These are phyloP conservation scores for Sakesphorus luctuosus DNA, from an alignment of 2,113 vertebrate genomes.

Conservation along the genomic window DNA sequence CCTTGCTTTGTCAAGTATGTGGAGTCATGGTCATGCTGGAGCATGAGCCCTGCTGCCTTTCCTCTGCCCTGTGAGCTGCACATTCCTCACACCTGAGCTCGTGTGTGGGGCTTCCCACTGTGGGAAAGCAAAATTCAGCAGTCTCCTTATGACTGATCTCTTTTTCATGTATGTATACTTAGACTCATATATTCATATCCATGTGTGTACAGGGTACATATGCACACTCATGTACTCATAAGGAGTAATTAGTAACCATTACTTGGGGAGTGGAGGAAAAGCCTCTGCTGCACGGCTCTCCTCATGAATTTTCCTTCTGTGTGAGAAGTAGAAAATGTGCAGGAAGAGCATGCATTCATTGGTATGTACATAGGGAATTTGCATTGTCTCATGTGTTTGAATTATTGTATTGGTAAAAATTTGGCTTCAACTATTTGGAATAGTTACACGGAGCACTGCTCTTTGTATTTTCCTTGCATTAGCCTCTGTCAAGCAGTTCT, in stretches of 20 bases:
- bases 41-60: not conserved
- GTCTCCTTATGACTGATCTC: not conserved
- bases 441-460: not conserved
- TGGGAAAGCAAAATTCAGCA: not conserved
- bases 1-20: rapidly evolving
- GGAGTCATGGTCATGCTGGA: not conserved
- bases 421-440: slow-evolving; percentile 12
- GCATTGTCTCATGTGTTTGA: not conserved
- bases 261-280: not conserved
- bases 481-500: not conserved
- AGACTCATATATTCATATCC: not conserved
- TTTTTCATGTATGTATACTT: not conserved
- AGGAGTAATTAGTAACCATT: not conserved
- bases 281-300: not conserved
- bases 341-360: not conserved
- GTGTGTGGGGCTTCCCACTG: not conserved
- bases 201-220: not conserved
- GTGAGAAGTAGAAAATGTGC: not conserved
- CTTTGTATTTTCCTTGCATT: not conserved
- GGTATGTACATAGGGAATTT: not conserved
- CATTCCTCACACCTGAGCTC: rapidly evolving
- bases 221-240: not conserved
- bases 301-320: not conserved
- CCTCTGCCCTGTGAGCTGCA: not conserved
- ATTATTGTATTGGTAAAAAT: not conserved